Percentiles rank a stretch among this genome's conserved stretches.
Conservation (phyloP, 2,797 vertebrate species). For the Simalia tracyae region DNA sequence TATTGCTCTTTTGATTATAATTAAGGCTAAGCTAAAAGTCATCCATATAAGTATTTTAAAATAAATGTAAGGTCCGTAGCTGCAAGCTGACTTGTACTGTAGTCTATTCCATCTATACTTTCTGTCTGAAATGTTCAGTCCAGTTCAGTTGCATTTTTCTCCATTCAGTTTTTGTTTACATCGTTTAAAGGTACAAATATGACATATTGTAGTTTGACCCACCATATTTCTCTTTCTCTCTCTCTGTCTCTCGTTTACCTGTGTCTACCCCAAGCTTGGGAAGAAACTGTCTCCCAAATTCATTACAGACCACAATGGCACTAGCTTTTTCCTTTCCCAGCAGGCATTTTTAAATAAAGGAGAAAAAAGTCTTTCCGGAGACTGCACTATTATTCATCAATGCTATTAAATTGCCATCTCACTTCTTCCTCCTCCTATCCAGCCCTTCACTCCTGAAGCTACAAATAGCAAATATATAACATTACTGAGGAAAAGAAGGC, state of each 20-base stretch:
- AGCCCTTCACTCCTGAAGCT: background rate
- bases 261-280: background rate
- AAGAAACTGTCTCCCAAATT: conserved; percentile 23
- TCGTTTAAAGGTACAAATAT: background rate
- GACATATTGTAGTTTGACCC: background rate
- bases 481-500: background rate
- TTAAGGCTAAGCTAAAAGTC: background rate
- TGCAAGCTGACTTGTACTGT: background rate
- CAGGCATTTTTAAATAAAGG: conserved; percentile 26
- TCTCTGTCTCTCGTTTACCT: background rate
- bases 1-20: background rate
- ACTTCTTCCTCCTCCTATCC: background rate
- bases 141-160: background rate
- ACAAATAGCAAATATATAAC: conserved; percentile 2
- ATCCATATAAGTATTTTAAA: background rate
- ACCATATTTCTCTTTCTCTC: background rate
- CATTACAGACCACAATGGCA: conserved; percentile 6
- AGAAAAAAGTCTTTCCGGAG: background rate
- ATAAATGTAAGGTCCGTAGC: background rate
- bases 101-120: background rate
- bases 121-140: background rate
- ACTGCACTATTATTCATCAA: conserved; percentile 11
- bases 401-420: conserved; percentile 18
- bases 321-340: background rate
- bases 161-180: background rate